Base-by-base conservation (phyloP, 2,888 invertebrate species). In the Archips crataeganus region DNA sequence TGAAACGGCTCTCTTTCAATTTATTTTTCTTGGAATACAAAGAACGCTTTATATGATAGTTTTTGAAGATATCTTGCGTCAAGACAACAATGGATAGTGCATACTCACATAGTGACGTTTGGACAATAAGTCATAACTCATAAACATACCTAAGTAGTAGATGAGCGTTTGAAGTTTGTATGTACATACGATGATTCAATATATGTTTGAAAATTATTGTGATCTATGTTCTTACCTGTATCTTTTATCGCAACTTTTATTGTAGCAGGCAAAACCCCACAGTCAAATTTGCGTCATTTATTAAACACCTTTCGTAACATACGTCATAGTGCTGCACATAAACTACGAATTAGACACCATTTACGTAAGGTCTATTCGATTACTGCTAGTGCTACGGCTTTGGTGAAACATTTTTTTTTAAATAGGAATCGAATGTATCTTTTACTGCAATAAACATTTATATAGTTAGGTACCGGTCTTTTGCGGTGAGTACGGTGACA, bases 141-240 rank as follows among this genome's bases (percentile, higher is more conserved):
- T 23, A 23, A 23, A 23, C 23, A 23, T 23, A 69, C 63, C 39
- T 23, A n/a, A 9, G 13, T 42, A 47, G 59, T 60, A 70, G 32
- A 62, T 59, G 61, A 60, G 63, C 45, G 23, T 32, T 11, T 70
- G 59, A 74, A 66, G 68, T 75, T 78, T 75, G 73, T 75, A 74
- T n/a, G n/a, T 74, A 77, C 67, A 75, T 76, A 74, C 73, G 74
- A 75, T 74, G 75, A 69, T 77, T 76, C 76, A 77, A 77, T 75
- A 76, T 69, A 74, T 76, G 75, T 75, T 57, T 61, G 77, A 74
- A 77, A 74, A 75, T 39, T 23, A 39, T 39, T 42, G 2, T 9
- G 11, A 10, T 23, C 23, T 10, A n/a, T 2, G 4, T 62, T 62
- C 3, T 45, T 45, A 45, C 6, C 10, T 45, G 13, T 47, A 3